Conservation (phyloP, 2,797 vertebrate species). For the Rhincodon typus region DNA sequence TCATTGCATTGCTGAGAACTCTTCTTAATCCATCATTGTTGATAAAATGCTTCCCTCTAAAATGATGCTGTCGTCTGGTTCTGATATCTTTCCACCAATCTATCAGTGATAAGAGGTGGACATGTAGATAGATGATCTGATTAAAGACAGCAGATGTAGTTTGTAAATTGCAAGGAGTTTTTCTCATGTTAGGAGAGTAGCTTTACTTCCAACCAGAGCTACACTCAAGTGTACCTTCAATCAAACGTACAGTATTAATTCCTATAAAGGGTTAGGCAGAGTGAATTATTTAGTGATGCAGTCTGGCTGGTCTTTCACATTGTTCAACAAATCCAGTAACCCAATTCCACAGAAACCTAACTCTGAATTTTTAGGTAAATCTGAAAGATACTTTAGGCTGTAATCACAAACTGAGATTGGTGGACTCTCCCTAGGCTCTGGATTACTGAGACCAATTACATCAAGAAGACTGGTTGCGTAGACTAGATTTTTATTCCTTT, state of each 20-base stretch:
- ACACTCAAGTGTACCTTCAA: background rate
- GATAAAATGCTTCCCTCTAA: background rate
- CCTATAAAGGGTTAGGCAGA: background rate
- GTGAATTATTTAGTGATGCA: background rate
- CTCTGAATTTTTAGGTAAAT: background rate
- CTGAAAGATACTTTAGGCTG: background rate
- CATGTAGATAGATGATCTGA: background rate
- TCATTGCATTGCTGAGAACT: background rate
- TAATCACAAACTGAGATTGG: background rate
- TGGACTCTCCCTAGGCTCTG: background rate
- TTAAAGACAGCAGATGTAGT: background rate
- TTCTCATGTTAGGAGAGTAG: background rate
- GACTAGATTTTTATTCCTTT: too few species aligned
- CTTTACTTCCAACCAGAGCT: slow-evolving; percentile 44
- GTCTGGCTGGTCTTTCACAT: background rate
- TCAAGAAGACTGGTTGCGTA: background rate
- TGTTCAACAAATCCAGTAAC: background rate
- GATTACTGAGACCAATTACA: background rate
- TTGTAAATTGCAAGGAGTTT: background rate
- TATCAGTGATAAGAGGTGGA: background rate
- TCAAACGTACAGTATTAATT: background rate
- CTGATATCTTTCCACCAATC: background rate
- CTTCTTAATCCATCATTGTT: background rate
- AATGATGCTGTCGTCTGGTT: background rate
- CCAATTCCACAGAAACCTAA: background rate